These are phyloP conservation scores for Macrostomum lignano DNA, from an alignment of 1,140 invertebrate species.

Conservation along the genomic window DNA sequence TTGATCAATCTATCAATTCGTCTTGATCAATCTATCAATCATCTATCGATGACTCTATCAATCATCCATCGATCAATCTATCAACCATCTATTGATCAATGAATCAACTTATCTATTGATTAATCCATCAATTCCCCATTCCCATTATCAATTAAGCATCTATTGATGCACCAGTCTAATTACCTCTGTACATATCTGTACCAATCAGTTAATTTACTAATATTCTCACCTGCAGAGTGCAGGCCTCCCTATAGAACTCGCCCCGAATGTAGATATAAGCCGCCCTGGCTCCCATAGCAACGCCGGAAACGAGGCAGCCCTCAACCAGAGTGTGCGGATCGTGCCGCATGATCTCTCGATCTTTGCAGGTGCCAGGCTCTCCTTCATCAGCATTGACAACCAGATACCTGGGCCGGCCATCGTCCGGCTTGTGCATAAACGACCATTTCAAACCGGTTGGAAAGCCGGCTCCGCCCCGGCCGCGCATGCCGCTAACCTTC, in stretches of 20 bases:
- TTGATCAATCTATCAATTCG: too few species aligned
- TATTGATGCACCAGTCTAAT: too few species aligned
- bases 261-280: constrained; percentile 98
- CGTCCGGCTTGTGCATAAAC: constrained; percentile 94
- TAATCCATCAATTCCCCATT: too few species aligned
- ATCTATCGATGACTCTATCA: too few species aligned
- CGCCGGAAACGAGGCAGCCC: constrained; percentile 74
- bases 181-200: too few species aligned
- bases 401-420: constrained; percentile 69
- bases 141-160: too few species aligned
- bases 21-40: too few species aligned
- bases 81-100: too few species aligned
- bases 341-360: constrained; percentile 88
- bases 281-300: constrained; percentile 76
- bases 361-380: constrained; percentile 94
- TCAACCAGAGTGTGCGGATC: constrained; percentile 93
- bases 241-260: constrained; percentile 98
- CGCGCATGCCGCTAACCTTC: constrained; percentile 68
- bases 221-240: constrained; percentile 94
- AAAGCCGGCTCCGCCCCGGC: constrained; percentile 87
- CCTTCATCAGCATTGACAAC: constrained; percentile 97
- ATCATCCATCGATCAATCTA: too few species aligned
- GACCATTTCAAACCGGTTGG: constrained; percentile 98
- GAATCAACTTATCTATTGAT: too few species aligned
- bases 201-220: too few species aligned